Base-by-base conservation (phyloP, 2,113 vertebrate species). In the Vulpes lagopus region DNA sequence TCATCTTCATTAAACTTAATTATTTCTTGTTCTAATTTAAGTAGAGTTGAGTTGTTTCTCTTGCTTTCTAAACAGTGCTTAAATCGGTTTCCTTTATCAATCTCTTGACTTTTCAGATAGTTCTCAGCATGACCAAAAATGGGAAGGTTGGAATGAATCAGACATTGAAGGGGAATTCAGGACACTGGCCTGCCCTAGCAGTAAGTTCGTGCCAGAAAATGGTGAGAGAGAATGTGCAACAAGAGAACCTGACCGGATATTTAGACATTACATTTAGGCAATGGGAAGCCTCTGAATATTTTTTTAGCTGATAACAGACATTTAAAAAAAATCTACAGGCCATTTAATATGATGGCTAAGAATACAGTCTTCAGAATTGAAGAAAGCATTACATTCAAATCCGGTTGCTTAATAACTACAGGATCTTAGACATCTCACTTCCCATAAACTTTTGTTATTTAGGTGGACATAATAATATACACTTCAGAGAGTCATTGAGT, bases 141-240 rank as follows among this genome's bases (percentile, higher is more conserved):
- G 62, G 53, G 57, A 93, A 96, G 60, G 6, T 49, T 88, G 25
- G 43, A 95, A 96, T 69, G 64, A 95, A 53, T 14, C 78, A 91
- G 69, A 38, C 15, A 74, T 1, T 51, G 59, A 87, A 97, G 55
- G 93, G 90, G 38, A 94, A 87, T 90, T 96, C 80, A 96, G 85
- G 12, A 76, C 14, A 2, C 53, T 11, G 17, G 3, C 35, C 82
- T 82, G 8, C 62, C 59, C 12, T 38, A 83, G 71, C 32, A 35
- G 6, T 3, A 74, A 83, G 25, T 83, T 92, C n/a, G 15, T 62
- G 30, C 23, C n/a, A 17, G 11, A 67, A 89, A 73, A 67, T 6
- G 8, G 10, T 32, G 5, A 84, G 8, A 86, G 17, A 69, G 27
- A 82, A 79, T 4, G 19, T 30, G 7, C 19, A 76, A 43, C 38